Percentiles rank a stretch among this genome's conserved stretches.
These are phyloP conservation scores for Centropus bengalensis DNA, from an alignment of 2,113 vertebrate genomes.

Conservation along the genomic window DNA sequence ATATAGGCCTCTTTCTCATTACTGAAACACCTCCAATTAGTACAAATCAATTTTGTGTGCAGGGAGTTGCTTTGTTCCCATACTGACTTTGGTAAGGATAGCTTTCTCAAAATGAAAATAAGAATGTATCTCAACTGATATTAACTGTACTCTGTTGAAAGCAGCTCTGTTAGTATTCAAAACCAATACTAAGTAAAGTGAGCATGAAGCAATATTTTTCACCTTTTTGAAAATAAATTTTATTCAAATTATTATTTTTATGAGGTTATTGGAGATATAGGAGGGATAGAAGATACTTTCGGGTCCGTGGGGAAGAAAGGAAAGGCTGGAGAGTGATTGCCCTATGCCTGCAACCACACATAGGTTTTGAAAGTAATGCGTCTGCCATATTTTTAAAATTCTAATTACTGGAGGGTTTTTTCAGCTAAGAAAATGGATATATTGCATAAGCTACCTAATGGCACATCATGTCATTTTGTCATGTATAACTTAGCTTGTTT, in stretches of 20 bases:
- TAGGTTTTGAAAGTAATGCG: not conserved
- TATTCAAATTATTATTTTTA: not conserved
- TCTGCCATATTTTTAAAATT: not conserved
- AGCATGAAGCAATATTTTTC: not conserved
- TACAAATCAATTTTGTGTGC: not conserved
- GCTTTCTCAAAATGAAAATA: not conserved
- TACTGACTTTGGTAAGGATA: not conserved
- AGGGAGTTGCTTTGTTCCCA: not conserved
- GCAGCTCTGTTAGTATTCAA: not conserved
- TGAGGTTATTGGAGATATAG: not conserved
- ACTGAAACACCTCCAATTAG: not conserved
- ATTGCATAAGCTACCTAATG: not conserved
- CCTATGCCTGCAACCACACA: fast-evolving
- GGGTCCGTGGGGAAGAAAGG: not conserved
- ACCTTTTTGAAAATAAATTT: not conserved
- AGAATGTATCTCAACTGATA: not conserved
- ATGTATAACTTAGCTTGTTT: slow-evolving; percentile 22
- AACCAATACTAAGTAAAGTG: not conserved
- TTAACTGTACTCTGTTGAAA: not conserved
- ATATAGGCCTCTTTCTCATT: not conserved
- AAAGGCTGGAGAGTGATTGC: not conserved
- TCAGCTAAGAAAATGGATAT: not conserved
- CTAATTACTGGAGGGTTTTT: not conserved
- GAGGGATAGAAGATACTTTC: not conserved
- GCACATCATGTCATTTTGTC: not conserved